Conservation (phyloP, 2,113 vertebrate species). For the Stigmatopora nigra region DNA sequence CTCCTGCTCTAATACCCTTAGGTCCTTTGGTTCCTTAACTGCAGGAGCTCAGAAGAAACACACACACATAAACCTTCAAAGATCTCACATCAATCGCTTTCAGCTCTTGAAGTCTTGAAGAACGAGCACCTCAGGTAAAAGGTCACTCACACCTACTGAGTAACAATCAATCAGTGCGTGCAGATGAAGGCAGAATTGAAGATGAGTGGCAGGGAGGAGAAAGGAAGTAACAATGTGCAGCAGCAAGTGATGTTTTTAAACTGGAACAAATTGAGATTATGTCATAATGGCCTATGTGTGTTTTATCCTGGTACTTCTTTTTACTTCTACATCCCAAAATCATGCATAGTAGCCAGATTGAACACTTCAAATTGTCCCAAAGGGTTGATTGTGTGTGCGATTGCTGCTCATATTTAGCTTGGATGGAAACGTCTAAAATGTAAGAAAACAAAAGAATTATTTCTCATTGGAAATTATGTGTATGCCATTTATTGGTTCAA, state of each 20-base stretch:
- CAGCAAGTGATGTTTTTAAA: neutral
- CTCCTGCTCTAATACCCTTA: constrained; percentile 62
- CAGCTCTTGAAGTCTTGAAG: constrained; percentile 66
- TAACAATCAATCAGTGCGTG: constrained; percentile 40
- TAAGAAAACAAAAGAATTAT: too few relatives aligned
- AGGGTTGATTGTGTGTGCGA: too few relatives aligned
- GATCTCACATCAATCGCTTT: constrained; percentile 60
- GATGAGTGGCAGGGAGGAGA: constrained; percentile 2
- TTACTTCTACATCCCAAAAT: too few relatives aligned
- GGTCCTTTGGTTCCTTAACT: constrained; percentile 65
- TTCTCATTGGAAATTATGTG: too few relatives aligned
- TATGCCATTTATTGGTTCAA: too few relatives aligned
- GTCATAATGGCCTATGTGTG: neutral
- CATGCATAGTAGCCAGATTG: too few relatives aligned
- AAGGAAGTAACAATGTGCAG: neutral
- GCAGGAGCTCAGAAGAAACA: constrained; percentile 53
- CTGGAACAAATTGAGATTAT: neutral
- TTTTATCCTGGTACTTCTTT: too few relatives aligned
- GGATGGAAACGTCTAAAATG: too few relatives aligned
- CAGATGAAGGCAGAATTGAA: constrained; percentile 28
- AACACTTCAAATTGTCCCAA: too few relatives aligned
- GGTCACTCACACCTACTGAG: constrained; percentile 54
- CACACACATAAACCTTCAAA: constrained; percentile 57
- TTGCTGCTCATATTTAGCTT: too few relatives aligned
- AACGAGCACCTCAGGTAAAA: constrained; percentile 56